Evolutionary conservation across 2,113 vertebrate species (phyloP).

Genomic region (Hippolais icterina): DNA sequence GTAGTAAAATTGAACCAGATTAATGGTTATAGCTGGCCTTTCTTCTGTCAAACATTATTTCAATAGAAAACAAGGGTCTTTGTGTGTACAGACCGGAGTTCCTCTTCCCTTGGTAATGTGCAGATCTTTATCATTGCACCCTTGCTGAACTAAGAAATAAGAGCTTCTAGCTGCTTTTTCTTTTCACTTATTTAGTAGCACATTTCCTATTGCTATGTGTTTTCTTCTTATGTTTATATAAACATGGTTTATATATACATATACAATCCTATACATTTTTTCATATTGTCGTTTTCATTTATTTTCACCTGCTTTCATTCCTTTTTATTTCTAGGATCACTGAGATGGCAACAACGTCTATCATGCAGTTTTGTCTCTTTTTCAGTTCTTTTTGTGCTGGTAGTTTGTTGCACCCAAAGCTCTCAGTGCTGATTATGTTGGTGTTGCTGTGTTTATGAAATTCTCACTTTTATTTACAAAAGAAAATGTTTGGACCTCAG

Average conservation of each 20-base stretch:
- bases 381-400: neutral
- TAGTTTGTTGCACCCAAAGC: neutral
- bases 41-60: constrained; percentile 25
- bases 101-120: neutral
- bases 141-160: neutral
- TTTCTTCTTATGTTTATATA: neutral
- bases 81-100: neutral
- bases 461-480: neutral
- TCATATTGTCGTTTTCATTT: neutral
- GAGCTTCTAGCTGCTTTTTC: neutral
- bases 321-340: neutral
- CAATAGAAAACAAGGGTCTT: neutral
- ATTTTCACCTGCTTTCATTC: neutral
- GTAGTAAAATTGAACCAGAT: constrained; percentile 49
- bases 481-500: neutral
- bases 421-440: neutral
- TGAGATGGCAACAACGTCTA: neutral
- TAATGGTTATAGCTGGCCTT: neutral
- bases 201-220: neutral
- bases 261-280: neutral
- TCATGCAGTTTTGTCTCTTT: neutral
- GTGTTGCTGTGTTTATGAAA: neutral
- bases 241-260: neutral
- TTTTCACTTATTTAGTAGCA: neutral
- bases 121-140: neutral